These are phyloP conservation scores for Periphyllus acericola DNA, from an alignment of 2,888 invertebrate species.

Conservation along the genomic window DNA sequence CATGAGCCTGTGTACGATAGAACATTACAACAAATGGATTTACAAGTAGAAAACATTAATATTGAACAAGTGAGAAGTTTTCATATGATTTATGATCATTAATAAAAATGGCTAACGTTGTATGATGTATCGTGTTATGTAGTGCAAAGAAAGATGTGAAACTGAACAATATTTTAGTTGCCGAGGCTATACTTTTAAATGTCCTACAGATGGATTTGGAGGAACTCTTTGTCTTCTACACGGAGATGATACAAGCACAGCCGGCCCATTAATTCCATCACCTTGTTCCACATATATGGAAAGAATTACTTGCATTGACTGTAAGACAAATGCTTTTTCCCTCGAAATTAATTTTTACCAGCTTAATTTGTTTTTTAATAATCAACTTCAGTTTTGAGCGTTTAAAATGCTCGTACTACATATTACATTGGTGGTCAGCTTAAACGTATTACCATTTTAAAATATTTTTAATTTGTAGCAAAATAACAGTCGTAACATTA, in stretches of 20 bases:
- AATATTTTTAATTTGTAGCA: no score
- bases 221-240: conserved; percentile 75
- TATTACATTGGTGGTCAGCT: not conserved
- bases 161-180: conserved; percentile 76
- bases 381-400: no score
- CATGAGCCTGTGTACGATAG: conserved; percentile 65
- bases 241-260: conserved; percentile 83
- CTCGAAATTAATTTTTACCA: conserved; percentile 28
- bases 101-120: not conserved
- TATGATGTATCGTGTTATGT: conserved; percentile 47
- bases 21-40: conserved; percentile 64
- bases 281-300: conserved; percentile 79
- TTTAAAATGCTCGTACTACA: not conserved
- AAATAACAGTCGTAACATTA: no score
- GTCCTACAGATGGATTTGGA: conserved; percentile 62
- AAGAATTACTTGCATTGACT: conserved; percentile 83
- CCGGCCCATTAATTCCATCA: conserved; percentile 74
- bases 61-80: conserved; percentile 64
- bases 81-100: not conserved
- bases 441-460: no score
- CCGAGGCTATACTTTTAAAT: conserved; percentile 74
- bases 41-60: conserved; percentile 64
- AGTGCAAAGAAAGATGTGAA: conserved; percentile 74
- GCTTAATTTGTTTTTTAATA: no score
- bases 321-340: conserved; percentile 70